These are phyloP conservation scores for Sceloporus undulatus DNA, from an alignment of 2,113 vertebrate species.

Conservation along the genomic window DNA sequence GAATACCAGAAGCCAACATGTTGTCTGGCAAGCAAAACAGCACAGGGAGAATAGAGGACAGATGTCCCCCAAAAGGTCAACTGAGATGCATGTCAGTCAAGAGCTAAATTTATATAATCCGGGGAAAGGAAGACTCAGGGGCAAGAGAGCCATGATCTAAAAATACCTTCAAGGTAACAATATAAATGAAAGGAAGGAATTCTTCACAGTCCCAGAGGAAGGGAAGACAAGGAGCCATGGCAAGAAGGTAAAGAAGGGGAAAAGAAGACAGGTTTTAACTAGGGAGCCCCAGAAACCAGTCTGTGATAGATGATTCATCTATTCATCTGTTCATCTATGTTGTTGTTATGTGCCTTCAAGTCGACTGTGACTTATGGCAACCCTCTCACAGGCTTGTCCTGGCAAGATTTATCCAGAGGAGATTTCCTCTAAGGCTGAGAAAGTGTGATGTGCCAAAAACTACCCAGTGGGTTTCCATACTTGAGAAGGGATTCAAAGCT, in stretches of 20 bases:
- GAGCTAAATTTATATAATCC: slow-evolving; percentile 55
- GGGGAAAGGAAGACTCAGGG: slow-evolving; percentile 55
- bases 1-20: not conserved
- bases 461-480: no score
- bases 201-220: not conserved
- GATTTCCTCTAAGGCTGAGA: no score
- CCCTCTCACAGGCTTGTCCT: not conserved
- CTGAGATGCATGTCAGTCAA: not conserved
- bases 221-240: not conserved
- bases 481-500: no score
- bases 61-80: slow-evolving; percentile 37
- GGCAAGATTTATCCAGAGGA: not conserved
- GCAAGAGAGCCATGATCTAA: slow-evolving; percentile 56
- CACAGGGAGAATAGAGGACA: not conserved
- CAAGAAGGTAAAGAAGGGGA: not conserved
- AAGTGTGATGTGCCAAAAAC: no score
- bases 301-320: not conserved
- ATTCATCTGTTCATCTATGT: no score
- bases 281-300: not conserved
- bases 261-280: not conserved
- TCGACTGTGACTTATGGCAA: no score
- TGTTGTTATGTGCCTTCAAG: no score
- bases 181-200: slow-evolving; percentile 63
- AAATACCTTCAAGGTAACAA: slow-evolving; percentile 67
- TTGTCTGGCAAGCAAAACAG: not conserved